These are phyloP conservation scores for Pogonocichla stellata DNA, from an alignment of 2,113 vertebrate genomes.

Conservation along the genomic window DNA sequence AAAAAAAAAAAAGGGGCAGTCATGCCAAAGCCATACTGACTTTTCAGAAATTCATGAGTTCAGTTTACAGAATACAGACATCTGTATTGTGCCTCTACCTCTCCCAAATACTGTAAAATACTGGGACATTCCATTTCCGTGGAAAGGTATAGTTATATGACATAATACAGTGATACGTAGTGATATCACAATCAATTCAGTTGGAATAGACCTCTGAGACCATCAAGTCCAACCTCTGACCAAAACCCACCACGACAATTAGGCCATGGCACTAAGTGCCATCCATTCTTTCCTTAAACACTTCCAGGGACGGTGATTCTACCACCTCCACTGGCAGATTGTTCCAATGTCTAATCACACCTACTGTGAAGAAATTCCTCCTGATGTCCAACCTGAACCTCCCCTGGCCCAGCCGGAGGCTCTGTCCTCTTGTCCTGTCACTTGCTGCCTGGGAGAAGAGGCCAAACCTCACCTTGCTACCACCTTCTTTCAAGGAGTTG, in stretches of 20 bases:
- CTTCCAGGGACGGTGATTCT: background rate
- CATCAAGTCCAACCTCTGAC: background rate
- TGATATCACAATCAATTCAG: background rate
- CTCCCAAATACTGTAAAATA: background rate
- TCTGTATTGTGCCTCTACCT: background rate
- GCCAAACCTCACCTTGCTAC: background rate
- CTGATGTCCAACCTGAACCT: background rate
- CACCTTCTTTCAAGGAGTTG: background rate
- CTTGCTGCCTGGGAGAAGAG: background rate
- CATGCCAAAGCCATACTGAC: background rate
- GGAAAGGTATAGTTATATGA: background rate
- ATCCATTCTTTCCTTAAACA: background rate
- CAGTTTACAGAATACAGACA: background rate
- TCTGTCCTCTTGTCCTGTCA: background rate
- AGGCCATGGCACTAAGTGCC: background rate
- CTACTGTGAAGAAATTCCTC: background rate
- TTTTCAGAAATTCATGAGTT: background rate
- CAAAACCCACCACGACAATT: too few relatives aligned
- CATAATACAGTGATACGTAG: background rate
- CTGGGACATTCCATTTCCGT: background rate
- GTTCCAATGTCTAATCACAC: background rate
- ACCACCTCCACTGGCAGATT: background rate
- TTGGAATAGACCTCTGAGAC: background rate
- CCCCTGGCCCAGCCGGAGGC: background rate
- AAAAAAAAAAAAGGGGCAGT: accelerated